Evolutionary conservation across 2,113 vertebrate species (phyloP).

Genomic region (Thalassarche chlororhynchos): DNA sequence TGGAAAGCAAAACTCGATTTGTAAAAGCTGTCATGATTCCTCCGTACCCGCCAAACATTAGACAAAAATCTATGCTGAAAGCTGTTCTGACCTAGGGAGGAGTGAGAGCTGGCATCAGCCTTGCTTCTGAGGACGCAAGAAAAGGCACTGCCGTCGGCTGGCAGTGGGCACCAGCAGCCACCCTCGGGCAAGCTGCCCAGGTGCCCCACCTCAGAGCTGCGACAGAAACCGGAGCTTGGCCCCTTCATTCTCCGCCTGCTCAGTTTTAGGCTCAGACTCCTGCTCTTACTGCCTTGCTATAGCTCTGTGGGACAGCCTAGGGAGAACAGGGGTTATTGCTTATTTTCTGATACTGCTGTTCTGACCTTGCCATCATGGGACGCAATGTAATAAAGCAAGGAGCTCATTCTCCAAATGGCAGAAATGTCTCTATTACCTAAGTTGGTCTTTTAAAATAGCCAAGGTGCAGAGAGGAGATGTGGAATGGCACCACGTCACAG

Average conservation of each 20-base stretch:
- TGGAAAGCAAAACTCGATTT: neutral
- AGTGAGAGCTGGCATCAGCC: neutral
- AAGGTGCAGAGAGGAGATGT: neutral
- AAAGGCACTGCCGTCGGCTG: neutral
- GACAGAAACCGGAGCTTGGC: neutral
- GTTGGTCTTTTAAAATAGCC: neutral
- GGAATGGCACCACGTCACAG: neutral
- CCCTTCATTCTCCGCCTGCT: neutral
- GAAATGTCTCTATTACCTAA: neutral
- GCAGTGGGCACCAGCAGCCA: neutral
- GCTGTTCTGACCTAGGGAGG: neutral
- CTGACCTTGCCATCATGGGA: neutral
- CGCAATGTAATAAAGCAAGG: neutral
- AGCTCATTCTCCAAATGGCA: neutral
- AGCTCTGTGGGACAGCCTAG: neutral
- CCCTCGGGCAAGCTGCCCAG: neutral
- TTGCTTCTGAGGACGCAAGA: neutral
- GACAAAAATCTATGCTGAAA: neutral
- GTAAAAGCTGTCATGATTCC: neutral
- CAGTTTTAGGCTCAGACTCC: neutral
- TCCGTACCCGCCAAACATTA: neutral
- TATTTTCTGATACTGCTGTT: neutral
- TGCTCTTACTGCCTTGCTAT: neutral
- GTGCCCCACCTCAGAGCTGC: neutral
- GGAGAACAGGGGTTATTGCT: neutral